Evolutionary conservation across 2,888 invertebrate species (phyloP).

Genomic region (Alitta virens): DNA sequence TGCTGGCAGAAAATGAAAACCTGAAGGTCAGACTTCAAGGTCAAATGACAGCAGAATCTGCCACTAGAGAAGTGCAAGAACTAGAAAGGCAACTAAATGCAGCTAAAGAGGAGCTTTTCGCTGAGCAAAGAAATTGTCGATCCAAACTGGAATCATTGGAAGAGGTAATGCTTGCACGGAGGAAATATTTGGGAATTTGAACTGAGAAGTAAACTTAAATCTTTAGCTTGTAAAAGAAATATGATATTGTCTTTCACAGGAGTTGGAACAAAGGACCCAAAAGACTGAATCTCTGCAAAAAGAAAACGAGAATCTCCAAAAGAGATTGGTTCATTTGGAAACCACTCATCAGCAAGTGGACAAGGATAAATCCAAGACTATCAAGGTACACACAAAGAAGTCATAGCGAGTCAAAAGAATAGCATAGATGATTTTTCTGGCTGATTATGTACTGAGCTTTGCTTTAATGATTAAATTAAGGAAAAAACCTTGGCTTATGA

Average conservation of each 20-base stretch:
- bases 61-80: constrained; percentile 47
- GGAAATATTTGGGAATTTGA: background rate
- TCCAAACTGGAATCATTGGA: constrained; percentile 42
- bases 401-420: too few relatives aligned
- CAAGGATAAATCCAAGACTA: constrained; percentile 38
- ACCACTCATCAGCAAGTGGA: constrained; percentile 35
- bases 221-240: background rate
- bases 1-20: constrained; percentile 40
- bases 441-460: background rate
- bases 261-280: constrained; percentile 36
- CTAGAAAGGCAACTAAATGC: constrained; percentile 43
- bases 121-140: constrained; percentile 38
- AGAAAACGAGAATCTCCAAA: constrained; percentile 31
- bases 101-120: constrained; percentile 40
- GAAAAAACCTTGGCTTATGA: constrained; percentile 39
- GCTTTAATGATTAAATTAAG: constrained; percentile 24
- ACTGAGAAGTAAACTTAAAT: background rate
- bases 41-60: background rate
- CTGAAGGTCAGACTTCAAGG: constrained; percentile 28
- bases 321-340: constrained; percentile 35
- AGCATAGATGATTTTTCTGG: background rate
- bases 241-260: constrained; percentile 28
- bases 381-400: constrained; percentile 39
- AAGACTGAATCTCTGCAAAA: constrained; percentile 37
- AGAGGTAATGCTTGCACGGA: constrained; percentile 35